These are phyloP conservation scores for Periphyllus acericola DNA, from an alignment of 2,888 invertebrate genomes.

Conservation along the genomic window DNA sequence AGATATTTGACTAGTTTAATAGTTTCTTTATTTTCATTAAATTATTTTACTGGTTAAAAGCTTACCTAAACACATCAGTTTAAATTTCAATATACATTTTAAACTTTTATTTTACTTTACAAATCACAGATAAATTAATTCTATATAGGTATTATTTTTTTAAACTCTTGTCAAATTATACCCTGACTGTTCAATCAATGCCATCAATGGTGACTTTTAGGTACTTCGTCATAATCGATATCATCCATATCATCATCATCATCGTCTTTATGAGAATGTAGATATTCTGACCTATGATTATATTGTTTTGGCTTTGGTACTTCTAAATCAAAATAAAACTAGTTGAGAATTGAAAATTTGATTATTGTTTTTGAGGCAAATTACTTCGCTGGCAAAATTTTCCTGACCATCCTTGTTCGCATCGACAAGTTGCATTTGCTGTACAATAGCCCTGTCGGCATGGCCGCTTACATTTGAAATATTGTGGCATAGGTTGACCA, in stretches of 20 bases:
- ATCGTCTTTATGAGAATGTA: conserved; percentile 34
- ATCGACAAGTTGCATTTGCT: conserved; percentile 77
- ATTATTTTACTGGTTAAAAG: conserved; percentile 14
- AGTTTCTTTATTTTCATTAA: background rate
- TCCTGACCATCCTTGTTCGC: conserved; percentile 86
- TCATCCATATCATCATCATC: conserved; percentile 39
- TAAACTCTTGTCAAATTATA: background rate
- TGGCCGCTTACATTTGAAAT: conserved; percentile 73
- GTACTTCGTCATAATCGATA: conserved; percentile 41
- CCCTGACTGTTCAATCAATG: background rate
- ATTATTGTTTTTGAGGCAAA: conserved; percentile 54
- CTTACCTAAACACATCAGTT: background rate
- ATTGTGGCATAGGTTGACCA: conserved; percentile 75
- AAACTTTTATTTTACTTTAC: conserved; percentile 19
- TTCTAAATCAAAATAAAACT: conserved; percentile 18
- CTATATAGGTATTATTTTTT: conserved; percentile 5
- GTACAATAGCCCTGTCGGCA: conserved; percentile 82
- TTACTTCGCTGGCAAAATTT: conserved; percentile 82
- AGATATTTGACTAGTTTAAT: background rate
- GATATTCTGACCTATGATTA: conserved; percentile 19
- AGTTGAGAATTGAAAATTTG: background rate
- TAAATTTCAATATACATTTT: background rate
- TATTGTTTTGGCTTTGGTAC: conserved; percentile 24
- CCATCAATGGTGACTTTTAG: conserved; percentile 29
- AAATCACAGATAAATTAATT: conserved; percentile 48